A percentile compares a stretch with the other conserved stretches of the same genome.
phyloP scores from a whole-genome alignment of 2,113 vertebrate species.

The Gymnocephalus cernua region DNA sequence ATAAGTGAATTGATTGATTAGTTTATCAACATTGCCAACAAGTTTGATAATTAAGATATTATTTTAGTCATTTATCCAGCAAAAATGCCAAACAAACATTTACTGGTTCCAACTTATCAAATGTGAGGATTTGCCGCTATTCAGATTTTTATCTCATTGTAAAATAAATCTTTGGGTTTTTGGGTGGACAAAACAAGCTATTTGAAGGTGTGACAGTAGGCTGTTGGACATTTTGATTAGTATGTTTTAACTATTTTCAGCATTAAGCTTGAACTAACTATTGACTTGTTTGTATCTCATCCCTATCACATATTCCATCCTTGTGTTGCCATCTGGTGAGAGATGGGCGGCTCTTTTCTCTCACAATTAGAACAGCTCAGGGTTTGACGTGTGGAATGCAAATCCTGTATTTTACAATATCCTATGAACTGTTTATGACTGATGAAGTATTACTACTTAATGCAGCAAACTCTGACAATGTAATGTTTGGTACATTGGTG shows the following conservation, averaged over 20 bases:
- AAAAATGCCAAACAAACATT: not conserved
- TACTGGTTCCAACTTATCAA: not conserved
- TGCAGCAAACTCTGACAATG: not conserved
- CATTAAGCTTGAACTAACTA: not conserved
- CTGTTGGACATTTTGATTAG: not conserved
- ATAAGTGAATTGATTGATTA: not conserved
- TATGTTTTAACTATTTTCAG: not conserved
- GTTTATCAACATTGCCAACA: not conserved
- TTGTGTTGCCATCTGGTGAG: constrained; percentile 37
- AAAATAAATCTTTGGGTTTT: not conserved
- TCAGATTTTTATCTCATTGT: not conserved
- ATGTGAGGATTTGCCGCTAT: not conserved
- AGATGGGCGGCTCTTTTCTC: constrained; percentile 10
- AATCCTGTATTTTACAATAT: constrained; percentile 5
- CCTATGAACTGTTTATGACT: not conserved
- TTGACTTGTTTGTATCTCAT: not conserved
- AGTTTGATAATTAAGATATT: not conserved
- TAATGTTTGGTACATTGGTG: not conserved
- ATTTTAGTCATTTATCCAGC: not conserved
- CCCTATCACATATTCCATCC: not conserved
- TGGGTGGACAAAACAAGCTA: not conserved
- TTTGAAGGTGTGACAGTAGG: not conserved
- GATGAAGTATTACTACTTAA: not conserved
- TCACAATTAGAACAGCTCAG: constrained; percentile 4
- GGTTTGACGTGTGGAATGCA: not conserved